Evolutionary conservation across 2,113 vertebrate species (phyloP), one percentile per base, ranked within the genome.

Genomic region (Callithrix jacchus): DNA sequence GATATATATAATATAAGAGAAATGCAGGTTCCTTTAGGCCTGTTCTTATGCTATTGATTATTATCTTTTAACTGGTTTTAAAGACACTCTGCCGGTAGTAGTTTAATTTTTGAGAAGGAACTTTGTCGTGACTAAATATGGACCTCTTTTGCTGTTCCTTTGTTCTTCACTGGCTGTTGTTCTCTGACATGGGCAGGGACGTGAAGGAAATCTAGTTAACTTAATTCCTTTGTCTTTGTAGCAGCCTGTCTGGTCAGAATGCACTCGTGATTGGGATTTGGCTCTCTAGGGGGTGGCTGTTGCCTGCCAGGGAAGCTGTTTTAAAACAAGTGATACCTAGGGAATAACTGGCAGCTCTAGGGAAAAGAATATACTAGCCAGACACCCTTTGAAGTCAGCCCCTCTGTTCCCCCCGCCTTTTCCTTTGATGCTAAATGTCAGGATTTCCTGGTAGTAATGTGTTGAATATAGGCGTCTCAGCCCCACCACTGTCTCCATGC

Each of bases 381-480:
- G 94, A 94, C 35, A 74, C 73, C 70, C 84, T 98, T 96, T 97
- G 96, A 96, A 97, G 96, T 96, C 89, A 58, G 87, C 90, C 58
- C 96, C 89, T 92, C 68, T 96, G 40, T 89, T 96, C 70, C 87
- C 66, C 80, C 91, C 45, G 74, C 74, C 73, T 54, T 37, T 96
- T 21, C 89, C 94, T 98, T 98, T 98, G 97, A 98, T 98, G 97
- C 97, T 98, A 30, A 97, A 68, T 88, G 87, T 96, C 97, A 98
- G 98, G 96, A 80, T 97, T 97, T 98, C 96, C 96, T 98, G 96
- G 87, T 96, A 58, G 91, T 83, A 13, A 79, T 7, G 71, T 84
- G 81, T 25, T 90, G 92, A 70, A 11, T 27, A 20, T 23, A 14
- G 68, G 80, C 35, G 42, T 32, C 83, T 90, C 35, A 23, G 94